Evolutionary conservation across 2,888 invertebrate species (phyloP).

Genomic region (Hyposoter didymator): DNA sequence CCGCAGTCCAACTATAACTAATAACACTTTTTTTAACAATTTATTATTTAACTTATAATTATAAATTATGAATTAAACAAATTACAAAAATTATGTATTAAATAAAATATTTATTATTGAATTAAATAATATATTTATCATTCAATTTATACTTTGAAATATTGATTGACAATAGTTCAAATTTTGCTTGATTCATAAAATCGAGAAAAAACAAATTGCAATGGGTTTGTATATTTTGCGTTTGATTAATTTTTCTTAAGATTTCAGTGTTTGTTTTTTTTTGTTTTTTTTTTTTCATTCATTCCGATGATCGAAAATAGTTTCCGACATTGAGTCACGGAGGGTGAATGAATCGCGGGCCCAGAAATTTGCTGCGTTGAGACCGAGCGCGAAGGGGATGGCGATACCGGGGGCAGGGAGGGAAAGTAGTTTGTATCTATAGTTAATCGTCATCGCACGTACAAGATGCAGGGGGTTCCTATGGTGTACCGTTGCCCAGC

Average conservation of each 20-base stretch:
- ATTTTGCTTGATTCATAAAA: not conserved
- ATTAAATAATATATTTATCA: too few species aligned
- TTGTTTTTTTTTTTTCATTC: too few species aligned
- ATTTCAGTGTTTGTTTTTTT: not conserved
- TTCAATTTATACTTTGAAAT: too few species aligned
- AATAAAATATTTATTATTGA: too few species aligned
- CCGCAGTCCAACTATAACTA: too few species aligned
- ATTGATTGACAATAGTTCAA: not conserved
- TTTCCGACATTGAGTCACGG: slow-evolving; percentile 37
- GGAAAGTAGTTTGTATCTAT: slow-evolving; percentile 7
- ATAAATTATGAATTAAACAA: too few species aligned
- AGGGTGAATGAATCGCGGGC: slow-evolving; percentile 57
- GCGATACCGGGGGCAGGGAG: not conserved
- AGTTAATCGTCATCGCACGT: slow-evolving; percentile 54
- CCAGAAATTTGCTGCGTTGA: slow-evolving; percentile 37
- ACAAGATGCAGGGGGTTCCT: slow-evolving; percentile 66
- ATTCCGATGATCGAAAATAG: not conserved
- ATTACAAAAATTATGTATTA: too few species aligned
- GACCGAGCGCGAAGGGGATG: not conserved
- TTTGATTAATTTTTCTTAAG: not conserved
- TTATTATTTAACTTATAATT: too few species aligned
- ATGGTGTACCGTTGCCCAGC: slow-evolving; percentile 78
- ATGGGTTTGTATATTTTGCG: not conserved
- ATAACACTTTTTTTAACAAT: too few species aligned
- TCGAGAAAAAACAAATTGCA: not conserved